phyloP scores from a whole-genome alignment of 1,140 invertebrate species.

The Apis mellifera region Amel_HAv3.1 CM009941.2:4589001-4589500 shows the following conservation, averaged over 20 bases:
- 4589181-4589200: neutral
- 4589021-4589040: slow-evolving; percentile 5
- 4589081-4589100: slow-evolving; percentile 17
- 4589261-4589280: neutral
- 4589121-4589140: slow-evolving; percentile 14
- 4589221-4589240: neutral
- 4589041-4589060: neutral
- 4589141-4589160: neutral
- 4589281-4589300: too few relatives aligned
- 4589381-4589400: too few relatives aligned
- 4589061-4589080: neutral
- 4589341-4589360: too few relatives aligned
- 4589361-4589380: too few relatives aligned
- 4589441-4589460: too few relatives aligned
- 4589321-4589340: too few relatives aligned
- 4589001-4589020: slow-evolving; percentile 32
- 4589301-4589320: too few relatives aligned
- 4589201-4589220: neutral
- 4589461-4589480: too few relatives aligned
- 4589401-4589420: too few relatives aligned
- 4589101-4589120: slow-evolving; percentile 13
- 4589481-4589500: too few relatives aligned
- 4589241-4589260: neutral
- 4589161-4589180: neutral
- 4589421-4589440: too few relatives aligned